Percentiles rank a stretch among this genome's conserved stretches.
These are phyloP conservation scores for Amyelois transitella DNA, from an alignment of 1,140 invertebrate species.

Conservation along the genomic window DNA sequence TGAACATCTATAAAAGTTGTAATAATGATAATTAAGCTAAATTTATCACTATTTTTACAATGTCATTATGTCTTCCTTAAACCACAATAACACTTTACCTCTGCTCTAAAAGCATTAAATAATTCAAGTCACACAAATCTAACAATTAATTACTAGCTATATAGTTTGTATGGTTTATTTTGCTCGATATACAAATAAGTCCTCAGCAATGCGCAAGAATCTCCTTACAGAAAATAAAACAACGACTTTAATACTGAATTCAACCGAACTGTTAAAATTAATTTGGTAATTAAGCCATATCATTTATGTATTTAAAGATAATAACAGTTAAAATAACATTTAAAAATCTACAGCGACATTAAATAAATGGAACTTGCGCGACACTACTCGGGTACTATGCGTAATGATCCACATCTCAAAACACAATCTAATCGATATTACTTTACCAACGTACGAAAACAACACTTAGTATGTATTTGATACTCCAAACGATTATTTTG, in stretches of 20 bases:
- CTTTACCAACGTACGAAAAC: slow-evolving; percentile 57
- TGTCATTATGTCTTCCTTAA: slow-evolving; percentile 72
- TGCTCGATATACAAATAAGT: slow-evolving; percentile 72
- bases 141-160: slow-evolving; percentile 74
- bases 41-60: slow-evolving; percentile 73
- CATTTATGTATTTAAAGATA: slow-evolving; percentile 48
- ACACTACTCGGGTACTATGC: slow-evolving; percentile 59
- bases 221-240: slow-evolving; percentile 42
- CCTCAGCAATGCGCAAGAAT: slow-evolving; percentile 49
- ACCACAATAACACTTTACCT: slow-evolving; percentile 71
- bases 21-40: slow-evolving; percentile 74
- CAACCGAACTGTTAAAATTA: slow-evolving; percentile 59
- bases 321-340: slow-evolving; percentile 62
- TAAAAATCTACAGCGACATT: slow-evolving; percentile 44
- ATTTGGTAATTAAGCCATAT: slow-evolving; percentile 70
- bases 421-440: slow-evolving; percentile 44
- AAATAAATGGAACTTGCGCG: slow-evolving; percentile 51
- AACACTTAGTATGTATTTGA: slow-evolving; percentile 68
- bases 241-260: slow-evolving; percentile 69
- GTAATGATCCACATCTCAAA: slow-evolving; percentile 34
- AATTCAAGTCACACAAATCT: slow-evolving; percentile 72
- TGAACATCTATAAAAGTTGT: slow-evolving; percentile 75
- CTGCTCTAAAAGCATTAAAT: slow-evolving; percentile 72
- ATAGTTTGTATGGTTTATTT: slow-evolving; percentile 69
- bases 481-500: slow-evolving; percentile 68